A percentile compares a stretch with the other conserved stretches of the same genome.
These are phyloP conservation scores for Acrobasis repandana DNA, from an alignment of 2,888 invertebrate genomes.

Conservation along the genomic window DNA sequence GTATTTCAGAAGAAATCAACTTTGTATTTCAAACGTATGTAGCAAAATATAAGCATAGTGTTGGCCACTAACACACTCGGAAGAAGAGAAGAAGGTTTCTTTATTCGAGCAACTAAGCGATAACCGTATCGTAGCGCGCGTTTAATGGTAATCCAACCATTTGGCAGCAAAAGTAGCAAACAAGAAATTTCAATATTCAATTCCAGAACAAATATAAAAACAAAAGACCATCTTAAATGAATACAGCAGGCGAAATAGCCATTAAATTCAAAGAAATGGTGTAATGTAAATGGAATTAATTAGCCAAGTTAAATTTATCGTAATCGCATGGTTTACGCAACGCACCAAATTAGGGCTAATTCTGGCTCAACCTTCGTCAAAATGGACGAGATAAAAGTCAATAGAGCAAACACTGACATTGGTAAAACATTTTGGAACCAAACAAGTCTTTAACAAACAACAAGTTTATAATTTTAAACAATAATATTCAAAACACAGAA, in stretches of 20 bases:
- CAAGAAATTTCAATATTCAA: constrained; percentile 11
- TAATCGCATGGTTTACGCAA: constrained; percentile 37
- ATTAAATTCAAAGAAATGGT: constrained; percentile 28
- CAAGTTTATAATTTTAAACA: too few species aligned
- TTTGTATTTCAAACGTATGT: too few species aligned
- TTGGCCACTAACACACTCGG: too few species aligned
- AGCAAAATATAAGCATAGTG: too few species aligned
- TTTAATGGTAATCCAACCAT: constrained; percentile 5
- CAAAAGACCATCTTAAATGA: constrained; percentile 22
- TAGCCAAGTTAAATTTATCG: constrained; percentile 37
- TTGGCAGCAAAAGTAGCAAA: constrained; percentile 10
- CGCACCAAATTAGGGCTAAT: constrained; percentile 39
- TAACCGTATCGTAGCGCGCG: neutral
- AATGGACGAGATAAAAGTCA: constrained; percentile 47
- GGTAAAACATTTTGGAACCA: neutral
- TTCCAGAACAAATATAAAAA: constrained; percentile 12
- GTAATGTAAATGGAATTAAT: constrained; percentile 30
- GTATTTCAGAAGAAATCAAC: too few species aligned
- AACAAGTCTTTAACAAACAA: neutral
- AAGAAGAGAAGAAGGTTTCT: too few species aligned
- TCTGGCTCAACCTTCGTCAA: constrained; percentile 48
- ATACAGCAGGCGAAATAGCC: constrained; percentile 12
- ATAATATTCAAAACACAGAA: too few species aligned
- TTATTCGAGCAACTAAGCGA: neutral
- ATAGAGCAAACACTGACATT: constrained; percentile 34